These are phyloP conservation scores for Dolomedes plantarius DNA, from an alignment of 2,888 invertebrate species.

Conservation along the genomic window DNA sequence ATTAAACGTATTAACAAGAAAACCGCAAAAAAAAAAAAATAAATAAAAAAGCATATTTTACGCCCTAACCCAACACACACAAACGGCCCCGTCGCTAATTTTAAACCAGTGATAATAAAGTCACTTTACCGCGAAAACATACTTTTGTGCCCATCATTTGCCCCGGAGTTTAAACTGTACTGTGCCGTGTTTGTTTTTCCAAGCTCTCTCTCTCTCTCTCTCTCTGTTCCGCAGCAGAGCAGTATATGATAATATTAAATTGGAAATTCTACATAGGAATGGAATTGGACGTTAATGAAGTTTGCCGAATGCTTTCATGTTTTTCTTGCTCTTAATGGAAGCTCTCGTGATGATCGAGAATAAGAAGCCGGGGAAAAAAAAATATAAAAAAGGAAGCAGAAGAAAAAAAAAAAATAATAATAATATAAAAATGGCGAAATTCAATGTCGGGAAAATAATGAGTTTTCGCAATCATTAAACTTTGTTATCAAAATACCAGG, in stretches of 20 bases:
- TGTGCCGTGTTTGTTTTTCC: constrained; percentile 10
- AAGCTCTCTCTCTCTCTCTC: too few relatives aligned
- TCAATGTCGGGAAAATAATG: constrained; percentile 68
- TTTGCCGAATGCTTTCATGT: constrained; percentile 53
- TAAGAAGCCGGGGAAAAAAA: too few relatives aligned
- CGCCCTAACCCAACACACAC: too few relatives aligned
- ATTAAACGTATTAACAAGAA: too few relatives aligned
- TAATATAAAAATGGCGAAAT: constrained; percentile 42
- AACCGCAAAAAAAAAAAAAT: too few relatives aligned
- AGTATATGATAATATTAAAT: constrained; percentile 48
- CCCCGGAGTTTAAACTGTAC: neutral
- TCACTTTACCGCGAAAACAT: neutral
- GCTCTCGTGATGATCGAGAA: constrained; percentile 33
- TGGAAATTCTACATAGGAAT: constrained; percentile 44
- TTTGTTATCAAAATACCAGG: constrained; percentile 70
- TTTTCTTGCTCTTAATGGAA: constrained; percentile 50
- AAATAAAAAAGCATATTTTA: too few relatives aligned
- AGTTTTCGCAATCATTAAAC: constrained; percentile 71
- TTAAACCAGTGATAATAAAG: neutral
- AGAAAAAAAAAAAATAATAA: constrained; percentile 7
- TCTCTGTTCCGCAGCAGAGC: too few relatives aligned
- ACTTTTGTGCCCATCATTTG: neutral
- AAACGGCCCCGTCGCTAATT: neutral
- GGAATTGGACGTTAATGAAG: constrained; percentile 66
- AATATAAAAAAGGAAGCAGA: too few relatives aligned